Base-by-base conservation (phyloP, 2,888 invertebrate genomes). In the Morpho deidamia region DNA sequence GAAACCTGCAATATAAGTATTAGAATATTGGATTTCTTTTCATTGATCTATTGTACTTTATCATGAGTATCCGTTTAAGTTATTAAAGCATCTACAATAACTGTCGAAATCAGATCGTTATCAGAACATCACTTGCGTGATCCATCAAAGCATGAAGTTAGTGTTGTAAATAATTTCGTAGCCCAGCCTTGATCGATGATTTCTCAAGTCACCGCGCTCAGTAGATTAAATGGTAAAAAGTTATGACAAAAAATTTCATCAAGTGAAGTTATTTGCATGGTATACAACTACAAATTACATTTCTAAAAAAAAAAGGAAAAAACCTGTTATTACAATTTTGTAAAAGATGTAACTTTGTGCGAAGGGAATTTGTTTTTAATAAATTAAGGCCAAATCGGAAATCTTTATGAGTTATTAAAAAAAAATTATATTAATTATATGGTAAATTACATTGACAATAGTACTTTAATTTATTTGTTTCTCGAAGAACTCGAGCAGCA, bases 161-260 rank as follows among this genome's bases (percentile, higher is more conserved):
- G 60, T 78, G 77, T 74, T 74, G 80, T 78, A 81, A 83, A 78
- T 70, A 71, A 71, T 74, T 73, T 66, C 70, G 55, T 66, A 62
- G 69, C 63, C 66, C 70, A 67, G 67, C 83, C 82, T 82, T 82
- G 79, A 65, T 69, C 35, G 49, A 42, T 59, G 66, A 69, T 74
- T 79, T 72, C 72, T 71, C 70, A 74, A 72, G 71, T 63, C 67
- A 73, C 72, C 68, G 11, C n/a, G 50, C 38, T 45, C 53, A 48
- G 58, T 66, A 55, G 33, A 55, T 49, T 48, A 44, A 38, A 40
- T 40, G 9, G 11, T 41, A 45, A 33, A 35, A 35, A 52, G 37
- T 34, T 12, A 48, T 1, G 42, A 34, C 33, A 49, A 52, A 58
- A 43, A 49, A 43, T 45, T 10, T 34, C 32, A 40, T 14, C 37